A percentile compares a stretch with the other conserved stretches of the same genome.
Conservation (phyloP, 35 echinoderm and acorn worm genomes). For the Heliocidaris tuberculata region DNA sequence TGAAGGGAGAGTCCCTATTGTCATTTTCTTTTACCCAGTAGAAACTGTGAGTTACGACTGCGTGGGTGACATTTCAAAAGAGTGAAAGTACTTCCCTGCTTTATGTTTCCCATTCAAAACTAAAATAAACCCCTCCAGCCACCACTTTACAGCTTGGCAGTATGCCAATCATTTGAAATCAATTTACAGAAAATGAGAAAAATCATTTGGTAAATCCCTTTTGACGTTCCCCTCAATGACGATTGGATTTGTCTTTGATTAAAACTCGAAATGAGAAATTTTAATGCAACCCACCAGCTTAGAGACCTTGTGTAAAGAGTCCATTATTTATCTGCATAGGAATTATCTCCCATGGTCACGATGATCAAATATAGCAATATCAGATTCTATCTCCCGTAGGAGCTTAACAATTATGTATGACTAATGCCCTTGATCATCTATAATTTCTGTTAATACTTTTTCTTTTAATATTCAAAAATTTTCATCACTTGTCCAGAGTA, state of each 20-base stretch:
- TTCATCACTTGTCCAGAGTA: not conserved
- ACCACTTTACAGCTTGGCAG: not conserved
- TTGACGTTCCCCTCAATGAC: not conserved
- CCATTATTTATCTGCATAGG: not conserved
- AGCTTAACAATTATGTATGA: not conserved
- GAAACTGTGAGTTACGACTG: not conserved
- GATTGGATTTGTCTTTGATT: not conserved
- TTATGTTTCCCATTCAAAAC: not conserved
- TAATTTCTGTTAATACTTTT: not conserved
- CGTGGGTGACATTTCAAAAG: not conserved
- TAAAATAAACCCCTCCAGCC: not conserved
- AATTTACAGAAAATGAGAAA: not conserved
- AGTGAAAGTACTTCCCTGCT: not conserved
- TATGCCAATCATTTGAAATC: not conserved
- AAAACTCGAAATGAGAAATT: not conserved
- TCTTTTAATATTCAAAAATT: not conserved
- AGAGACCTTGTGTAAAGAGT: not conserved
- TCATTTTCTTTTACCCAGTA: not conserved
- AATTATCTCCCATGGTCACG: not conserved
- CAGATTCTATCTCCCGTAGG: not conserved
- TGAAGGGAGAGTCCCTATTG: not conserved
- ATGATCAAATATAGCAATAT: slow-evolving; percentile 12
- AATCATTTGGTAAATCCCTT: not conserved
- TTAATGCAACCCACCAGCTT: not conserved
- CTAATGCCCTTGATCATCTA: not conserved